Evolutionary conservation across 2,113 vertebrate genomes (phyloP).

Genomic region (Archocentrus centrarchus): DNA sequence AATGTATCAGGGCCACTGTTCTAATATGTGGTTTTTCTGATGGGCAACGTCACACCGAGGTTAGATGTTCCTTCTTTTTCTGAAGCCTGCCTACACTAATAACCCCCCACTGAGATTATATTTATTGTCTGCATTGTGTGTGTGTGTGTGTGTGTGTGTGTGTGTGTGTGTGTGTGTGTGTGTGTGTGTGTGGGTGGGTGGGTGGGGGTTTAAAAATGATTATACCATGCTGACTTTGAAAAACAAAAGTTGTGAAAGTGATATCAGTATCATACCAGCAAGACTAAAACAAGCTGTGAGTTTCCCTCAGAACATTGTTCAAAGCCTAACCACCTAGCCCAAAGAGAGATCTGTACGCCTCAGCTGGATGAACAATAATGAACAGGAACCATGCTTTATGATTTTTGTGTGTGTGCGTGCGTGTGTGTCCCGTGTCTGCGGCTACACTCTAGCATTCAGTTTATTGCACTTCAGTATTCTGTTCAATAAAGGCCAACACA

Average conservation of each 20-base stretch:
- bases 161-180: neutral
- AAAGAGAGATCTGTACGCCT: slow-evolving; percentile 5
- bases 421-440: neutral
- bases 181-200: too few relatives aligned
- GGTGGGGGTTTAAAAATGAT: too few relatives aligned
- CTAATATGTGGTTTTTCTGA: slow-evolving; percentile 20
- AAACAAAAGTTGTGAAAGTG: neutral
- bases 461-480: slow-evolving; percentile 48
- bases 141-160: neutral
- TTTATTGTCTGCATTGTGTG: neutral
- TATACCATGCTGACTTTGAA: neutral
- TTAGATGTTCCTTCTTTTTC: slow-evolving; percentile 13
- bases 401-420: neutral
- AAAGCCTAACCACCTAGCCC: slow-evolving; percentile 38
- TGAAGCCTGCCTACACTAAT: slow-evolving; percentile 8
- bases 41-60: slow-evolving; percentile 19
- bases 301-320: slow-evolving; percentile 39
- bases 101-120: neutral
- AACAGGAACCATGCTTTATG: slow-evolving; percentile 15
- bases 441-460: neutral
- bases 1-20: slow-evolving; percentile 33
- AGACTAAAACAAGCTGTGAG: slow-evolving; percentile 23
- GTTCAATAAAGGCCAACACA: slow-evolving; percentile 27
- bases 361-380: slow-evolving; percentile 47
- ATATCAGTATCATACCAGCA: slow-evolving; percentile 28